Base-by-base conservation (phyloP, 1,140 invertebrate genomes). In the Glossosoma conforme region DNA sequence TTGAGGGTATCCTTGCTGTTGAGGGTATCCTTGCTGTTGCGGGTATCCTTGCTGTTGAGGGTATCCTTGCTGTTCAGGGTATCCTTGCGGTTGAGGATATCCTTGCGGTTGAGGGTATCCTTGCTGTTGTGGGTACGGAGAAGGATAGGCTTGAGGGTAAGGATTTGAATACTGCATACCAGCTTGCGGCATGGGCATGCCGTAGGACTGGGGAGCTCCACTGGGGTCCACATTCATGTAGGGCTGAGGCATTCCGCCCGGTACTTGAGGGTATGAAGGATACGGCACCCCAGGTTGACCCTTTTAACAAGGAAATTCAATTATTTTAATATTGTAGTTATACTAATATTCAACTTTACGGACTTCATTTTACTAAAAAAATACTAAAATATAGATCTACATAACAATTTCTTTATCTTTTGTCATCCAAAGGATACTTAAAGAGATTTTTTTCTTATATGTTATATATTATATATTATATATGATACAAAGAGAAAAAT, bases 191-290 rank as follows among this genome's bases (percentile, higher is more conserved):
- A n/a, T n/a, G n/a, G 69, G 68, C 58, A 70, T 72, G 17, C 70
- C 70, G 36, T 72, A 72, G 4, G 71, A 72, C 51, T 74, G 71
- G 38, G 71, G 71, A 24, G 71, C 68, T 2, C 59, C 42, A 63
- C 48, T 53, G 66, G 70, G 72, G 62, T 70, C 71, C 49, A 74
- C 61, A 67, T 72, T 74, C 37, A 70, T 59, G 52, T 72, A 74
- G 52, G 59, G 66, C 49, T 64, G 64, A 56, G 59, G 63, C 61
- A 65, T 65, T 52, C n/a, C n/a, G n/a, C n/a, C n/a, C n/a, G n/a
- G n/a, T n/a, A n/a, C n/a, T n/a, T 53, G 44, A 11, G 42, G 36
- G 35, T 53, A 46, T 19, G 43, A 35, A 18, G 43, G 36, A 25
- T 28, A 35, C 19, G 19, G 44, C 28, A 25, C 42, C 19, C 51